phyloP scores from a whole-genome alignment of 2,888 invertebrate species.

The Dryadula phaetusa region DNA sequence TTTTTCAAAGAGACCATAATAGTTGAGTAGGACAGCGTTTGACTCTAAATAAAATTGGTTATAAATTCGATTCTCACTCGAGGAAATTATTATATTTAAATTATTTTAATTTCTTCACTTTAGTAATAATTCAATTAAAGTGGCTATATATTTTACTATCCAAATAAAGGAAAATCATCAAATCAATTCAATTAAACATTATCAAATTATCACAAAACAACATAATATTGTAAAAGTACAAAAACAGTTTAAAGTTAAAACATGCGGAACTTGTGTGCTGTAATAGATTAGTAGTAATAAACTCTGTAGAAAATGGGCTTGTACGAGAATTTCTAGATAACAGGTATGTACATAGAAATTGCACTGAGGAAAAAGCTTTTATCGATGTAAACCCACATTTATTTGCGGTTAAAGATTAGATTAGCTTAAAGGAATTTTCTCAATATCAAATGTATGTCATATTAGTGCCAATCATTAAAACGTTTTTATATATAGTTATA shows the following conservation, averaged over 20 bases:
- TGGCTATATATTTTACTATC: no score
- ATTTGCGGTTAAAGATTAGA: conserved; percentile 8
- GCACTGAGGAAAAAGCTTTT: conserved; percentile 28
- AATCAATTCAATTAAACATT: no score
- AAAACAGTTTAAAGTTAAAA: conserved; percentile 1
- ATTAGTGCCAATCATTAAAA: not conserved
- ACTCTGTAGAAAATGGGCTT: conserved; percentile 30
- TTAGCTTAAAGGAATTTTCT: not conserved
- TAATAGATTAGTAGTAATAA: conserved; percentile 36
- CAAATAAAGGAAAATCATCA: no score
- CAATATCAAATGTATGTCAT: conserved; percentile 14
- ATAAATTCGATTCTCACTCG: no score
- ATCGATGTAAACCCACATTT: not conserved
- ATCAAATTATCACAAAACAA: not conserved
- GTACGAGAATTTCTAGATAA: conserved; percentile 40
- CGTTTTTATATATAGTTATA: not conserved
- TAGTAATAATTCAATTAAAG: no score
- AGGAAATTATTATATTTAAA: no score
- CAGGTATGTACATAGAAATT: conserved; percentile 31
- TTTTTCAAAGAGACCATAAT: no score
- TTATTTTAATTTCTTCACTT: no score
- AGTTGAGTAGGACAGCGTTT: no score
- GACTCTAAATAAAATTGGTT: no score
- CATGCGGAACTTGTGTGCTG: conserved; percentile 34
- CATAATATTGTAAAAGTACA: not conserved